Evolutionary conservation across 2,113 vertebrate species (phyloP), one percentile per base, ranked within the genome.

Genomic region (Pithys albifrons): DNA sequence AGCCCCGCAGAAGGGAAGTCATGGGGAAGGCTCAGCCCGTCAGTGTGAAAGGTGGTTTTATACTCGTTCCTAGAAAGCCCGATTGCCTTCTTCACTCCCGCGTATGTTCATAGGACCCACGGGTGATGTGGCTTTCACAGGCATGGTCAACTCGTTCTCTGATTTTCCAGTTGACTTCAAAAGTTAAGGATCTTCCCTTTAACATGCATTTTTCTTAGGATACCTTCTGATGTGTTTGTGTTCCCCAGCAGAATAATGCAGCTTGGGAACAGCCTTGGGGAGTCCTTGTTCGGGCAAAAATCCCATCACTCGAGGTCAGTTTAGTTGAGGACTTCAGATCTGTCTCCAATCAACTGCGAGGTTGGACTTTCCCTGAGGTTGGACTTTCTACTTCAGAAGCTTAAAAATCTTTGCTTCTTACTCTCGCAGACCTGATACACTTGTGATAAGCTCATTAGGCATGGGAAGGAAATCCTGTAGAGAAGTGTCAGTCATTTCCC

Each of bases 51-150:
- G 7, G 46, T 6, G 48, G 15, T 8, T 81, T 70, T 20, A 5
- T 27, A 2, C 13, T 20, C 13, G 0, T 16, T 46, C 46, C 22
- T 29, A 27, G 27, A 48, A 80, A 48, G 70, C 23, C n/a, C 4
- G 0, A 1, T 24, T 20, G 51, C 24, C 15, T 43, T 55, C 54
- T 70, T 41, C 3, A 22, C 46, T 65, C 51, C 37, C 20, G 3
- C 1, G 0, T 7, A 13, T 2, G 10, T 19, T 61, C 41, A 9
- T 0, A 8, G 27, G 45, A 20, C 45, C 43, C 23, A 0, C 0
- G 2, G 43, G 57, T 77, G 22, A 62, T 31, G 54, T 10, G 77
- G 19, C 59, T 89, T 77, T 62, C 17, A 5, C 0, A 49, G 69
- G 28, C 41, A 70, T 2, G 7, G 18, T 14, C 76, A 62, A 22